Conservation (phyloP, 2,797 vertebrate species). For the Sternarchorhynchus goeldii region DNA sequence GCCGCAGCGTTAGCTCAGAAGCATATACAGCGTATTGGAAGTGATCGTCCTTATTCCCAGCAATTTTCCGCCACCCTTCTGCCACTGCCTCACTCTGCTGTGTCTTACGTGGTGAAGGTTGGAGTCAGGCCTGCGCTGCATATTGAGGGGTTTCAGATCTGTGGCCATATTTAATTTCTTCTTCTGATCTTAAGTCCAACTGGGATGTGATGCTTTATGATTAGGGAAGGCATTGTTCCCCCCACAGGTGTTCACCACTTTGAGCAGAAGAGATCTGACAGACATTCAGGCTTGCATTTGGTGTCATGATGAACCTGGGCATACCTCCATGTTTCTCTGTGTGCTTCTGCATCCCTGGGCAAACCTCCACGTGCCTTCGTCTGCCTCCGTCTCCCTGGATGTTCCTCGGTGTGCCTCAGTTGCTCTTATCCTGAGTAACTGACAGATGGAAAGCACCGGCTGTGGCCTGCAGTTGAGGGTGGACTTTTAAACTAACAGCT, state of each 20-base stretch:
- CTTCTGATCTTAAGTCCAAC: constrained; percentile 4
- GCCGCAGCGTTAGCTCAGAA: constrained; percentile 19
- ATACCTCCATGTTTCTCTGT: too few species aligned
- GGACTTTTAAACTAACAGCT: constrained; percentile 41
- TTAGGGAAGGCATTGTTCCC: neutral
- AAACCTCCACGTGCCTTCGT: too few species aligned
- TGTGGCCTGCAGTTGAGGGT: constrained; percentile 21
- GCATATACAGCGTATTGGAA: constrained; percentile 31
- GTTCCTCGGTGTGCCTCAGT: constrained; percentile 32
- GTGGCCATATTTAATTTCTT: neutral
- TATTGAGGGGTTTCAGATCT: neutral
- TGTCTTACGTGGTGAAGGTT: neutral
- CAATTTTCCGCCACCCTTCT: constrained; percentile 23
- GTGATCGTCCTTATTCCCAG: constrained; percentile 39
- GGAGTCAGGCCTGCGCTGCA: neutral
- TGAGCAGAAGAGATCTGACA: constrained; percentile 56
- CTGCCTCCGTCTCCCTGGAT: too few species aligned
- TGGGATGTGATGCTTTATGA: constrained; percentile 19
- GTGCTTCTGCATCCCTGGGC: too few species aligned
- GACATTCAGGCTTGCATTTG: neutral
- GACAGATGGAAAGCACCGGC: constrained; percentile 48
- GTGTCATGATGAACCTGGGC: too few species aligned
- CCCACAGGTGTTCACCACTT: constrained; percentile 32
- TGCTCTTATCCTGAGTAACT: constrained; percentile 43
- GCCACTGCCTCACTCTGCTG: constrained; percentile 33